Evolutionary conservation across 2,888 invertebrate species (phyloP).

Genomic region (Calliopum simillimum): DNA sequence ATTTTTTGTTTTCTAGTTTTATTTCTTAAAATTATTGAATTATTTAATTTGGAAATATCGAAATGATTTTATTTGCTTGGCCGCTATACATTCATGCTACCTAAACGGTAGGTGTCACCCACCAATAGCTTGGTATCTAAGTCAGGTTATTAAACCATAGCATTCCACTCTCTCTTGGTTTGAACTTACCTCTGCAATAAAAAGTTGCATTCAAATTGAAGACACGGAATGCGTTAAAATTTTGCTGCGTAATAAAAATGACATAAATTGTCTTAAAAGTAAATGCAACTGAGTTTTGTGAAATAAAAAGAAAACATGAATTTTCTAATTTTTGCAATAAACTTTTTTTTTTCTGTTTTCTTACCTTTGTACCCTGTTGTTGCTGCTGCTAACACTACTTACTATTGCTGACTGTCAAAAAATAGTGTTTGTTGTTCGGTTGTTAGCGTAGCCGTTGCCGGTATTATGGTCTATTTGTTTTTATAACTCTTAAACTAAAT

Average conservation of each 20-base stretch:
- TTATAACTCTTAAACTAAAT: conserved; percentile 27
- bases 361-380: conserved; percentile 8
- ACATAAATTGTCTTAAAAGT: conserved; percentile 23
- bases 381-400: conserved; percentile 11
- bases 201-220: no score
- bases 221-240: background rate
- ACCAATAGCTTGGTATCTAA: no score
- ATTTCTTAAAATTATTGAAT: no score
- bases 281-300: background rate
- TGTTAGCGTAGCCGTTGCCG: no score
- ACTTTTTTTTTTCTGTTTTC: conserved; percentile 1
- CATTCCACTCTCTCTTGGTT: no score
- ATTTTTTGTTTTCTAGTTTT: no score
- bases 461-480: conserved; percentile 39
- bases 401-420: conserved; percentile 28
- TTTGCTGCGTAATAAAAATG: conserved; percentile 21
- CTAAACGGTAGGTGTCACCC: no score
- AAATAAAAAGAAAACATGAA: background rate
- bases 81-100: no score
- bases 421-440: conserved; percentile 1
- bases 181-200: background rate
- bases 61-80: no score
- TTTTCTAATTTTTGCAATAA: conserved; percentile 31
- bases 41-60: no score
- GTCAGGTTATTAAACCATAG: no score